Conservation (phyloP, 1,140 invertebrate species). For the Kradibia gibbosae region DNA sequence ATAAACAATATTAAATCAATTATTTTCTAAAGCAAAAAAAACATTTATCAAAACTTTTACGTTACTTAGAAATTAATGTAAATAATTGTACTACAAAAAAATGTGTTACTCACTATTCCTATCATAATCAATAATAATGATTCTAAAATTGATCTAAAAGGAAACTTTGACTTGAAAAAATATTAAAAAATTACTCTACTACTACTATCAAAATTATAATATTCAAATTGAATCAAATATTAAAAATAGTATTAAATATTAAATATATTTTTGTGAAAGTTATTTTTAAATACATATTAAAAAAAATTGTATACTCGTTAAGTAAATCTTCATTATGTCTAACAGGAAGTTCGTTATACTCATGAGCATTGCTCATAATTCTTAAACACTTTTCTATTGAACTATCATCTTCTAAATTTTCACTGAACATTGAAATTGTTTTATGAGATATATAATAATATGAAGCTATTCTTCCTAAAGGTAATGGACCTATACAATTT, state of each 20-base stretch:
- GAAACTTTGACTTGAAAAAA: too few relatives aligned
- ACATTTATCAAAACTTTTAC: too few relatives aligned
- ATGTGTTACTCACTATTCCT: too few relatives aligned
- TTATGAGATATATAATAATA: constrained; percentile 98
- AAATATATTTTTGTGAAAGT: not conserved
- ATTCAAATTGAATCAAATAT: not conserved
- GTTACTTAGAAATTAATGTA: too few relatives aligned
- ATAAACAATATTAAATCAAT: too few relatives aligned
- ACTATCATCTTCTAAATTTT: constrained; percentile 78
- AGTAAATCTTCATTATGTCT: constrained; percentile 98
- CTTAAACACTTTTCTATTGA: constrained; percentile 84
- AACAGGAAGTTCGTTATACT: constrained; percentile 96
- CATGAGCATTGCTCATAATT: constrained; percentile 88
- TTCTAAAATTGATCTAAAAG: too few relatives aligned
- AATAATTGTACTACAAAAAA: too few relatives aligned
- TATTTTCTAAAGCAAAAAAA: too few relatives aligned
- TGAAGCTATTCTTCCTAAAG: constrained; percentile 93
- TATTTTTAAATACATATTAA: not conserved
- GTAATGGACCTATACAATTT: constrained; percentile 81
- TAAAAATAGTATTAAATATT: not conserved
- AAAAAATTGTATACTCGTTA: constrained; percentile 80
- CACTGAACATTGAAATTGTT: constrained; percentile 88
- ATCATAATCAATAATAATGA: too few relatives aligned
- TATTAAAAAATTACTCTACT: not conserved
- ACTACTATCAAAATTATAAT: constrained; percentile 33